Percentiles rank a stretch among this genome's conserved stretches.
Conservation (phyloP, 2,888 invertebrate genomes). For the Drosophila limbata region DNA sequence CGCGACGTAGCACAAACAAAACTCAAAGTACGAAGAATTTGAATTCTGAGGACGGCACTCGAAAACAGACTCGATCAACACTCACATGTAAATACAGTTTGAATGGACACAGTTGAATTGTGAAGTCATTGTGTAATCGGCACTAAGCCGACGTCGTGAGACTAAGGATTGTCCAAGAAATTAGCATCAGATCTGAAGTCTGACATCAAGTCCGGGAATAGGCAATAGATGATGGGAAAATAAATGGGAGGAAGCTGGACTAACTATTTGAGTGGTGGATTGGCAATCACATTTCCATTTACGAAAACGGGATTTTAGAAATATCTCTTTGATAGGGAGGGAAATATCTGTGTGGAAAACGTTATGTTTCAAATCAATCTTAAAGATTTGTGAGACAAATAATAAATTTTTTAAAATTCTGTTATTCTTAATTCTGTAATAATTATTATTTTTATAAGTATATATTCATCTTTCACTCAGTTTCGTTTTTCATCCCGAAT, state of each 20-base stretch:
- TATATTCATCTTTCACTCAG: neutral
- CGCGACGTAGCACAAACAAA: constrained; percentile 66
- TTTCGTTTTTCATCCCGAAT: neutral
- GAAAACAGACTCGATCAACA: constrained; percentile 31
- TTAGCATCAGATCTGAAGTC: constrained; percentile 60
- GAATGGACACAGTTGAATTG: constrained; percentile 40
- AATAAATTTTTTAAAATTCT: too few species aligned
- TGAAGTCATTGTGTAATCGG: constrained; percentile 61
- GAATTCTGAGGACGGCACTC: constrained; percentile 36
- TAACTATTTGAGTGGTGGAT: neutral
- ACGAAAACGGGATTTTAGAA: neutral
- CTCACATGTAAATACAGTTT: constrained; percentile 31
- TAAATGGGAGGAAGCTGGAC: neutral
- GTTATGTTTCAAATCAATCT: too few species aligned
- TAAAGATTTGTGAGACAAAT: too few species aligned
- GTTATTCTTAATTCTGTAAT: too few species aligned
- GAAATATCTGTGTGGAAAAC: too few species aligned
- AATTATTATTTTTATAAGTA: too few species aligned
- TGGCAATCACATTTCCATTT: neutral
- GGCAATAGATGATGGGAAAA: neutral
- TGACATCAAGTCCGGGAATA: constrained; percentile 38
- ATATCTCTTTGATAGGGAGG: too few species aligned
- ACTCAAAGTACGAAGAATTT: constrained; percentile 56
- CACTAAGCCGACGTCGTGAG: constrained; percentile 63
- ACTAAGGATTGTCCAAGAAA: constrained; percentile 73